Conservation (phyloP, 2,113 vertebrate species). For the Hassar affinis region DNA sequence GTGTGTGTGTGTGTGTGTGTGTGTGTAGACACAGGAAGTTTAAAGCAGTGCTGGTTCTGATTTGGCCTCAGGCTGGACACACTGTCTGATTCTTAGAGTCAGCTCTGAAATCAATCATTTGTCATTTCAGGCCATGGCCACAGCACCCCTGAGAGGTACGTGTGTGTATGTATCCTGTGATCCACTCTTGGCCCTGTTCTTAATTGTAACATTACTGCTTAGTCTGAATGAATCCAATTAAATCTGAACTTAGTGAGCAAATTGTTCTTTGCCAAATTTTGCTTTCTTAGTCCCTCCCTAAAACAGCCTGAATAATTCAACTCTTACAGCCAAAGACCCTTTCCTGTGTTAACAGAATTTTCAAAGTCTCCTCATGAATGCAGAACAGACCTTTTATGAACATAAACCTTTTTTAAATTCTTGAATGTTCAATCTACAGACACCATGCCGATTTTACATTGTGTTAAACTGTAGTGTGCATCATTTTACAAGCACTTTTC, state of each 20-base stretch:
- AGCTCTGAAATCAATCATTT: constrained; percentile 57
- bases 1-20: constrained; percentile 18
- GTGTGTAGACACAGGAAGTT: constrained; percentile 34
- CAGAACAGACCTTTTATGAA: background rate
- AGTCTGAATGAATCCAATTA: constrained; percentile 62
- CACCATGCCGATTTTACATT: background rate
- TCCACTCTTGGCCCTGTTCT: constrained; percentile 46
- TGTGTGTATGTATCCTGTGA: constrained; percentile 24
- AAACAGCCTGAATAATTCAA: background rate
- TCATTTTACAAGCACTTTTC: background rate
- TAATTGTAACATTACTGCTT: constrained; percentile 60
- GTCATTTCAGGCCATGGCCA: constrained; percentile 45
- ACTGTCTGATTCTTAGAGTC: constrained; percentile 55
- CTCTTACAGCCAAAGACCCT: background rate
- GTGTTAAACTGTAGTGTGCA: background rate
- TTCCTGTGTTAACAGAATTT: constrained; percentile 19
- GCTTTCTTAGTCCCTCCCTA: background rate
- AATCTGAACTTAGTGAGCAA: constrained; percentile 64
- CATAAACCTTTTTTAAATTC: background rate
- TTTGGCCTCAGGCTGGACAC: constrained; percentile 49
- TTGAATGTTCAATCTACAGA: background rate
- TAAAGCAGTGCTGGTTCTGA: constrained; percentile 44
- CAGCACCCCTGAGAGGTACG: constrained; percentile 3
- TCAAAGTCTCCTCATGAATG: background rate
- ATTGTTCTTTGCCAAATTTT: constrained; percentile 40